These are phyloP conservation scores for Epinotia ramella DNA, from an alignment of 2,888 invertebrate species.

Conservation along the genomic window DNA sequence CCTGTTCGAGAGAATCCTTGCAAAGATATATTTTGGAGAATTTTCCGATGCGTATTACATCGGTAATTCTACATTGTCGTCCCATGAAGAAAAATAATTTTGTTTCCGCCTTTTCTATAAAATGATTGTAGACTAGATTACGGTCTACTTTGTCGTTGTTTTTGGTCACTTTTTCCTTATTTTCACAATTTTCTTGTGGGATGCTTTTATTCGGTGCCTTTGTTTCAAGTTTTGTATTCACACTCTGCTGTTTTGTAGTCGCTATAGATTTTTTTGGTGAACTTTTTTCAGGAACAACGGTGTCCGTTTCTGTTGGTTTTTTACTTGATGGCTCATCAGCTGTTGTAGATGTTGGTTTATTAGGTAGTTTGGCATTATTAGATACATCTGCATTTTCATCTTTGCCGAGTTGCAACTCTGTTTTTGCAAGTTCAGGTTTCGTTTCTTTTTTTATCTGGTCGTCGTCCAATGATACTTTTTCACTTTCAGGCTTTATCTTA, in stretches of 20 bases:
- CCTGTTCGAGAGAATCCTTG: constrained; percentile 49
- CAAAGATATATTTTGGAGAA: constrained; percentile 63
- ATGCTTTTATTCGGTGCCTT: not conserved
- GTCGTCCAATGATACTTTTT: not conserved
- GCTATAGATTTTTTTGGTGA: not conserved
- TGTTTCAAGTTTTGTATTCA: constrained; percentile 1
- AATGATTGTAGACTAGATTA: constrained; percentile 2
- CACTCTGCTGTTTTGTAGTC: constrained; percentile 5
- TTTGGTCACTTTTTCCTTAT: not conserved
- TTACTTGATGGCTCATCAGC: not conserved
- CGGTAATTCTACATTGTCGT: constrained; percentile 49
- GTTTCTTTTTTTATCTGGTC: not conserved
- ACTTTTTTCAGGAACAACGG: constrained; percentile 1
- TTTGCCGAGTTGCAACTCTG: not conserved
- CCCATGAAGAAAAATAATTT: constrained; percentile 50
- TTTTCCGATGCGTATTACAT: constrained; percentile 56
- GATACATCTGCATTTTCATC: not conserved
- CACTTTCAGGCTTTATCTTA: no score
- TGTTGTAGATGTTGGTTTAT: not conserved
- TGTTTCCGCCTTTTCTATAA: constrained; percentile 47
- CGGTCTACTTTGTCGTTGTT: not conserved
- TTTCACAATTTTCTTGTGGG: not conserved
- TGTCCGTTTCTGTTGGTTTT: constrained; percentile 7
- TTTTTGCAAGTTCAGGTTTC: not conserved
- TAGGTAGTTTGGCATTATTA: not conserved